A percentile compares a stretch with the other conserved stretches of the same genome.
These are phyloP conservation scores for Thera obeliscata DNA, from an alignment of 2,888 invertebrate genomes.

Conservation along the genomic window DNA sequence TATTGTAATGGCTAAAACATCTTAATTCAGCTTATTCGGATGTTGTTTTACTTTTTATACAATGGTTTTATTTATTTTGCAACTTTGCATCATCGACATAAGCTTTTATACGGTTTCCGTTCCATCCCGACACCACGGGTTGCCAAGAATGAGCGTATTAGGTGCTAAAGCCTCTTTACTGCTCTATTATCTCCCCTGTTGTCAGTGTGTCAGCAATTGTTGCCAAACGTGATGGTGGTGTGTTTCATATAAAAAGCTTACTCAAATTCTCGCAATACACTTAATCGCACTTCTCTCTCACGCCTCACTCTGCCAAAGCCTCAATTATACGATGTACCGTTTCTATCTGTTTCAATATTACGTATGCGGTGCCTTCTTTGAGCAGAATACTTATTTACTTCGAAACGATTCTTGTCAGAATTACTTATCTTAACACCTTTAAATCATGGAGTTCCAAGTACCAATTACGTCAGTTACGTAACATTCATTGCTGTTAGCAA, in stretches of 20 bases:
- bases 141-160: background rate
- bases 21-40: background rate
- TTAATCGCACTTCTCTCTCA: conserved; percentile 8
- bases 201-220: background rate
- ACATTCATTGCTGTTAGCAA: conserved; percentile 34
- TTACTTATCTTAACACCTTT: conserved; percentile 1
- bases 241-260: conserved; percentile 19
- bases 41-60: background rate
- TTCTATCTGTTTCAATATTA: conserved; percentile 9
- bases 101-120: background rate
- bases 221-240: background rate
- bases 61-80: too few relatives aligned
- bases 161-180: background rate
- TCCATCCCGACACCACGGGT: background rate
- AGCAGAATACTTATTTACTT: background rate
- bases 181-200: background rate
- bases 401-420: background rate
- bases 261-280: background rate
- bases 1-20: background rate
- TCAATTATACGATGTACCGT: conserved; percentile 14
- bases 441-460: conserved; percentile 6
- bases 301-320: conserved; percentile 4
- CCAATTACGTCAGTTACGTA: conserved; percentile 31
- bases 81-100: background rate
- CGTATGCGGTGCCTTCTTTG: background rate